These are phyloP conservation scores for Andinoacara biseriatus DNA, from an alignment of 2,113 vertebrate species.

Conservation along the genomic window DNA sequence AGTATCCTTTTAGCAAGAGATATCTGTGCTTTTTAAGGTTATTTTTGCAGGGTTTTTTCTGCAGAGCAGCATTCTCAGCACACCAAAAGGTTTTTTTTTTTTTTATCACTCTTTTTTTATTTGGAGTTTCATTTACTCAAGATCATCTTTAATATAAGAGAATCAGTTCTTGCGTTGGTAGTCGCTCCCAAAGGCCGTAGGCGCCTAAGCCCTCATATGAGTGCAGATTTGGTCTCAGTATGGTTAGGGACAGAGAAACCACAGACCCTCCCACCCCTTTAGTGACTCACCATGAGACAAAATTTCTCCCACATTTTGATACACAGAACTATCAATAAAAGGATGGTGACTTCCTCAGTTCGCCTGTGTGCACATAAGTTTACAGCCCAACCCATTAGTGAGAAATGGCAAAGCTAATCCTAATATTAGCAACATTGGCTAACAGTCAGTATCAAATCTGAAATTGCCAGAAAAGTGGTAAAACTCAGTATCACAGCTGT, in stretches of 20 bases:
- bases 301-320: neutral
- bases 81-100: neutral
- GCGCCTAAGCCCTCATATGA: neutral
- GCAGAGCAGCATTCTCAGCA: neutral
- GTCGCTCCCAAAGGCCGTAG: neutral
- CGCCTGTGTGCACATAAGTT: neutral
- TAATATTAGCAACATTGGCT: accelerated
- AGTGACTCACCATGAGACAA: neutral
- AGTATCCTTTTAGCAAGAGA: neutral
- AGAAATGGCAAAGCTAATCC: neutral
- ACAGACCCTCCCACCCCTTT: neutral
- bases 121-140: neutral
- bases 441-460: neutral
- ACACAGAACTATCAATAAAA: neutral
- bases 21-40: too few species aligned
- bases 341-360: neutral
- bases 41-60: accelerated
- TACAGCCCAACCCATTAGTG: neutral
- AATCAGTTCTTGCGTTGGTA: neutral
- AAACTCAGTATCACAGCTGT: neutral
- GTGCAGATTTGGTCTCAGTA: neutral
- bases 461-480: neutral
- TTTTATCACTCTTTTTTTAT: neutral
- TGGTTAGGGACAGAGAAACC: conserved; percentile 6
- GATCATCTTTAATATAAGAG: neutral